phyloP scores from a whole-genome alignment of 2,888 invertebrate species.

The Eutolmus rufibarbis region DNA sequence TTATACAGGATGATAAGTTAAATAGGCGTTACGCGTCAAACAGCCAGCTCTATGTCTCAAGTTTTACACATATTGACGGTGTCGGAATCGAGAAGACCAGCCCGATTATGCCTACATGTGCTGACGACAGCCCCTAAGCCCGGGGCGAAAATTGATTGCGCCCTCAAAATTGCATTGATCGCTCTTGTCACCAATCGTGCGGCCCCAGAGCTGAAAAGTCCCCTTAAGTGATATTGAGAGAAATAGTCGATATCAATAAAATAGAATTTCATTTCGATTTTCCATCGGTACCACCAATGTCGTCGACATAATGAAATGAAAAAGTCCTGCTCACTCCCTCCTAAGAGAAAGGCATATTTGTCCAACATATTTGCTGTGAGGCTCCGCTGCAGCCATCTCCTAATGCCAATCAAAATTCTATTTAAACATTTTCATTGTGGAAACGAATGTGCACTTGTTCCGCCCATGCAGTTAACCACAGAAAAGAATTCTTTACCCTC shows the following conservation, averaged over 20 bases:
- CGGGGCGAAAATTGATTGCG: not conserved
- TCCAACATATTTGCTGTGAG: not conserved
- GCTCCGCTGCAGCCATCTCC: not conserved
- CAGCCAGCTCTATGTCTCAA: not conserved
- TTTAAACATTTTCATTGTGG: not conserved
- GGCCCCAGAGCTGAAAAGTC: not conserved
- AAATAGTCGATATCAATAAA: not conserved
- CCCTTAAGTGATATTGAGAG: not conserved
- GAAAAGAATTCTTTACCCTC: not conserved
- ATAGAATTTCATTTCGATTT: not conserved
- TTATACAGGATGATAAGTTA: slow-evolving; percentile 30
- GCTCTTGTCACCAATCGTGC: not conserved
- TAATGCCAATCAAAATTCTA: not conserved
- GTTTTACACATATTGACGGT: not conserved
- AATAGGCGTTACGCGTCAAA: not conserved
- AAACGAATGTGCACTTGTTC: not conserved
- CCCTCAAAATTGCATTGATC: not conserved
- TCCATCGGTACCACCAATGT: not conserved
- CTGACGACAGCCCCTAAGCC: not conserved
- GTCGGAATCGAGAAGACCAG: not conserved
- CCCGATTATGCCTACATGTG: not conserved
- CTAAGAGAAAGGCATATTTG: not conserved
- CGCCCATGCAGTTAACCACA: not conserved
- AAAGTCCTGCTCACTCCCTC: not conserved
- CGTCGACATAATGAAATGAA: not conserved